A percentile compares a stretch with the other conserved stretches of the same genome.
Evolutionary conservation across 2,888 invertebrate species (phyloP).

Genomic region (Patella caerulea): DNA sequence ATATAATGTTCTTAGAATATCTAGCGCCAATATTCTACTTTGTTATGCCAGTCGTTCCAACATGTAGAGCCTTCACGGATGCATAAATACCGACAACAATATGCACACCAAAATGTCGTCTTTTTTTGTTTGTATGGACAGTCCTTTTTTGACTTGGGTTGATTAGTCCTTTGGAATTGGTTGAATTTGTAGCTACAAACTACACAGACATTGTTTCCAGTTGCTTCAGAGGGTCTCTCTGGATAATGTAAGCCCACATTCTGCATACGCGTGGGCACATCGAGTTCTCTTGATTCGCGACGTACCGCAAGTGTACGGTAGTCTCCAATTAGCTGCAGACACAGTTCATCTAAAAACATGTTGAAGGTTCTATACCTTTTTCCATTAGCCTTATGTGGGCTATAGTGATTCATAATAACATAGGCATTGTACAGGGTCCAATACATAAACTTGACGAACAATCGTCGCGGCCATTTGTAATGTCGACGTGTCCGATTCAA

Average conservation of each 20-base stretch:
- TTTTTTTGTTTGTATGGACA: constrained; percentile 17
- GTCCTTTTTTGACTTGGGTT: not conserved
- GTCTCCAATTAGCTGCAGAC: not conserved
- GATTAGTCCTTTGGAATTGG: constrained; percentile 1
- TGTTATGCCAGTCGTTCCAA: constrained; percentile 28
- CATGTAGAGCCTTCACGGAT: constrained; percentile 18
- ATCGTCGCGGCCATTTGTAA: not conserved
- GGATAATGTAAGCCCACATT: constrained; percentile 28
- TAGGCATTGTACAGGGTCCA: not conserved
- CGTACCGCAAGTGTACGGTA: constrained; percentile 3
- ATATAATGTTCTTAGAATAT: not conserved
- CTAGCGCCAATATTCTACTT: constrained; percentile 21
- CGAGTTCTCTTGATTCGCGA: constrained; percentile 17
- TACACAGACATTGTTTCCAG: constrained; percentile 24
- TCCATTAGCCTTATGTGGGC: not conserved
- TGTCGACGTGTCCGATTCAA: not conserved
- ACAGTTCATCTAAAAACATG: not conserved
- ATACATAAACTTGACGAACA: not conserved
- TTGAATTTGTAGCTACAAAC: constrained; percentile 27
- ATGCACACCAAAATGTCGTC: constrained; percentile 19
- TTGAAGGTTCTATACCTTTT: not conserved
- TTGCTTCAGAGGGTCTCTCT: constrained; percentile 20
- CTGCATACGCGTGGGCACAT: constrained; percentile 1
- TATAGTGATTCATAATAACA: not conserved
- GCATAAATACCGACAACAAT: constrained; percentile 21